Conservation (phyloP, 2,797 vertebrate species). For the Glyptemys insculpta region DNA sequence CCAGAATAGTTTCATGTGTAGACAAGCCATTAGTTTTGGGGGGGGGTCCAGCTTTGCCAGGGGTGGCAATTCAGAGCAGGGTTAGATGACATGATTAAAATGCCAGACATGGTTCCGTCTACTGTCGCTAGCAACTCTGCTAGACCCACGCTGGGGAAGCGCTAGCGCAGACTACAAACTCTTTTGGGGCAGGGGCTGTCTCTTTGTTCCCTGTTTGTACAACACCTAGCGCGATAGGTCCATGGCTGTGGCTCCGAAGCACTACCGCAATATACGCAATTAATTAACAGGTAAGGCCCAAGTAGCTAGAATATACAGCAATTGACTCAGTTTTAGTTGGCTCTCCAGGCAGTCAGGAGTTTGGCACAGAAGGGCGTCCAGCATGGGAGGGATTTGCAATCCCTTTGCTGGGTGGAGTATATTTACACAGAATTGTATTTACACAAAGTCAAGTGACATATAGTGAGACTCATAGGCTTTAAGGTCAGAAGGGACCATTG, state of each 20-base stretch:
- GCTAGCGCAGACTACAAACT: not conserved
- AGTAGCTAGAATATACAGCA: rapidly evolving
- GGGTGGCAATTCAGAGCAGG: rapidly evolving
- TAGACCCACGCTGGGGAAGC: no score
- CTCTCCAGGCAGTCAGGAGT: not conserved
- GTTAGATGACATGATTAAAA: rapidly evolving
- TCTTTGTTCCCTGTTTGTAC: not conserved
- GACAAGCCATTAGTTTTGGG: not conserved
- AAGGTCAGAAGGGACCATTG: no score
- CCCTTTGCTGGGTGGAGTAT: rapidly evolving
- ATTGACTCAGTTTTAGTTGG: not conserved
- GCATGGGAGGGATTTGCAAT: not conserved
- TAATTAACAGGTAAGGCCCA: rapidly evolving
- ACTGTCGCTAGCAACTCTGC: rapidly evolving
- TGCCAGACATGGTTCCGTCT: rapidly evolving
- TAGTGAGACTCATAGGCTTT: not conserved
- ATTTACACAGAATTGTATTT: not conserved
- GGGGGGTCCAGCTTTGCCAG: not conserved
- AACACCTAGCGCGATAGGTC: not conserved
- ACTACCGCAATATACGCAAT: rapidly evolving
- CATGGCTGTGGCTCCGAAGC: rapidly evolving
- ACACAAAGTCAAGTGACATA: rapidly evolving
- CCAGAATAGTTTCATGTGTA: not conserved
- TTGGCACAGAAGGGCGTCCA: no score
- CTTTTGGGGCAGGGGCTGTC: not conserved